A percentile compares a stretch with the other conserved stretches of the same genome.
phyloP scores from a whole-genome alignment of 2,888 invertebrate genomes.

The Netelia inedita region DNA sequence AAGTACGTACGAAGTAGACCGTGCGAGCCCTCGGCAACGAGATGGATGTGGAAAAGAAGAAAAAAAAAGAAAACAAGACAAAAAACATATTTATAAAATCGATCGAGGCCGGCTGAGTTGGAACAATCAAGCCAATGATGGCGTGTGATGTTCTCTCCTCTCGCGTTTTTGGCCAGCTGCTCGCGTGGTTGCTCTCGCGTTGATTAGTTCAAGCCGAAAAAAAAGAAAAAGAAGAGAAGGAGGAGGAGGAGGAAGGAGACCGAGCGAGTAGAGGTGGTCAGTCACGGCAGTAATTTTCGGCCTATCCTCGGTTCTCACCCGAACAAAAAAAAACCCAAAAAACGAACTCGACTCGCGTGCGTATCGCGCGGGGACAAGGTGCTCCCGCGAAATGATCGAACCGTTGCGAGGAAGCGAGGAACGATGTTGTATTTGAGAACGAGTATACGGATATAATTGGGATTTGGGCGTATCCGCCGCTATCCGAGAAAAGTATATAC shows the following conservation, averaged over 20 bases:
- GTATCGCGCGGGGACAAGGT: slow-evolving; percentile 34
- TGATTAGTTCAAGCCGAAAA: slow-evolving; percentile 35
- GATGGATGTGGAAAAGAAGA: neutral
- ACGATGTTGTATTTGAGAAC: neutral
- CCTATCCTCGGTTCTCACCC: slow-evolving; percentile 6
- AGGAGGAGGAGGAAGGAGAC: slow-evolving; percentile 11
- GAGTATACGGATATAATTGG: slow-evolving; percentile 40
- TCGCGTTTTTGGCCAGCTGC: slow-evolving; percentile 40
- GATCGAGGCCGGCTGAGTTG: slow-evolving; percentile 4
- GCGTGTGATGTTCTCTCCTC: slow-evolving; percentile 29
- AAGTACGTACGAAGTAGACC: neutral
- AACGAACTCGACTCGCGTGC: slow-evolving; percentile 39
- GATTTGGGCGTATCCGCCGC: slow-evolving; percentile 31
- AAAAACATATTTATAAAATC: slow-evolving; percentile 4
- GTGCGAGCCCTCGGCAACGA: neutral
- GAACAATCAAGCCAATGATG: slow-evolving; percentile 22
- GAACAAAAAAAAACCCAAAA: neutral
- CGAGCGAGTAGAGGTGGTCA: slow-evolving; percentile 45
- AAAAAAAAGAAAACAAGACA: neutral
- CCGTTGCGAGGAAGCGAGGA: slow-evolving; percentile 39
- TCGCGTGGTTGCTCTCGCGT: slow-evolving; percentile 28
- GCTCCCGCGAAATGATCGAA: slow-evolving; percentile 38
- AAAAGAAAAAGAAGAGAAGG: neutral
- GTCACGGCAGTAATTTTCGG: slow-evolving; percentile 58
- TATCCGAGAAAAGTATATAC: slow-evolving; percentile 21